phyloP scores from a whole-genome alignment of 2,888 invertebrate genomes.

The Amorpha juglandis region DNA sequence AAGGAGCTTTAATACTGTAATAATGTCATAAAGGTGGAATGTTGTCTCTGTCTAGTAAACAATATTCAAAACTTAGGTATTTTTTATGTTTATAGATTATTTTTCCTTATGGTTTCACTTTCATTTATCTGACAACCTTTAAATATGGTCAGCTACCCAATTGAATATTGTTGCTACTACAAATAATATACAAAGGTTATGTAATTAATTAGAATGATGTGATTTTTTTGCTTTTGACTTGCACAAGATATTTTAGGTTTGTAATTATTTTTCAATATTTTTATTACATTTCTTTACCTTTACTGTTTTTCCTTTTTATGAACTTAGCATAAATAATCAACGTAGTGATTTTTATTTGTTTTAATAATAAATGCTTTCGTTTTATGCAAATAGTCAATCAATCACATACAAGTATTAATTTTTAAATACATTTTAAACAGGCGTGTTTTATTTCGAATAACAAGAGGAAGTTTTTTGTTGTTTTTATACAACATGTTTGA shows the following conservation, averaged over 20 bases:
- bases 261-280: slow-evolving; percentile 38
- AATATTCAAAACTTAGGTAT: too few species aligned
- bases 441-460: slow-evolving; percentile 6
- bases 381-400: slow-evolving; percentile 12
- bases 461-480: background rate
- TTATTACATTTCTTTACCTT: slow-evolving; percentile 47
- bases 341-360: slow-evolving; percentile 60
- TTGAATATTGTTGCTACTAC: slow-evolving; percentile 1
- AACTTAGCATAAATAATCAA: slow-evolving; percentile 60
- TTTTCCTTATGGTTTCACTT: too few species aligned
- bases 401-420: slow-evolving; percentile 9
- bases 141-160: background rate
- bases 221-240: slow-evolving; percentile 24
- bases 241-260: slow-evolving; percentile 30
- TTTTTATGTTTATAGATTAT: too few species aligned
- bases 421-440: slow-evolving; percentile 8
- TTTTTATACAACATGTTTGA: slow-evolving; percentile 8
- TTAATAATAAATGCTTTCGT: slow-evolving; percentile 6
- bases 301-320: slow-evolving; percentile 60
- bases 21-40: too few species aligned
- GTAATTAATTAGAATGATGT: slow-evolving; percentile 11
- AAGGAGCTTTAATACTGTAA: too few species aligned
- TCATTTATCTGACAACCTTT: too few species aligned
- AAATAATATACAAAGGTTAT: background rate
- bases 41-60: too few species aligned